Base-by-base conservation (phyloP, 2,888 invertebrate species). In the Nineta flava region DNA sequence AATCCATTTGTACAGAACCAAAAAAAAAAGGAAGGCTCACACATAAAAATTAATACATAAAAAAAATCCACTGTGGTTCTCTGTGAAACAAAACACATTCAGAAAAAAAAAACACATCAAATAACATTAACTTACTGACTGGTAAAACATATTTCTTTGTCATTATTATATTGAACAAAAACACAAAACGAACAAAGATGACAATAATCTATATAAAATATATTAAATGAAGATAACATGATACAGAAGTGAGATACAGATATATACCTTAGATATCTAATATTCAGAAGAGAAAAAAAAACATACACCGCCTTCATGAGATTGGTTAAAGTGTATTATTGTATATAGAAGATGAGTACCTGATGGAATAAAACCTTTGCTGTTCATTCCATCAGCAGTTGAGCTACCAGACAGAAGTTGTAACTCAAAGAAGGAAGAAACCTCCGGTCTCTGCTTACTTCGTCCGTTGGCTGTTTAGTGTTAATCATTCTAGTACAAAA, bases 331-430 rank as follows among this genome's bases (percentile, higher is more conserved):
- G 26, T 26, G 26, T 26, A 26, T 26, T 26, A 26, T 13, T 38
- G 38, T 38, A 38, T 38, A 38, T 38, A 38, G 38, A 38, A 38
- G 38, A 38, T 38, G 38, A 38, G 15, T 38, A 38, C 38, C 38
- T 38, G 38, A 38, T 38, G 38, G 38, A 15, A 38, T 13, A 31
- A 34, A 26, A 32, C 46, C 26, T 46, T 21, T 19, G 44, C 19
- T 19, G 21, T 17, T 48, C 48, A 48, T 48, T 48, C 48, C 26
- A 34, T 34, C 48, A 48, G 48, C 48, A 48, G 48, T 34, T 21
- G 48, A 41, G 48, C 48, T 48, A 48, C 48, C 41, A 48, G 31
- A 48, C 48, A 41, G 48, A 48, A 48, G 48, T 48, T 34, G 12
- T 17, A 19, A 44, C 44, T 44, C 44, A 9, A 13, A 44, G 21